Conservation (phyloP, 2,797 vertebrate genomes). For the Menidia menidia region DNA sequence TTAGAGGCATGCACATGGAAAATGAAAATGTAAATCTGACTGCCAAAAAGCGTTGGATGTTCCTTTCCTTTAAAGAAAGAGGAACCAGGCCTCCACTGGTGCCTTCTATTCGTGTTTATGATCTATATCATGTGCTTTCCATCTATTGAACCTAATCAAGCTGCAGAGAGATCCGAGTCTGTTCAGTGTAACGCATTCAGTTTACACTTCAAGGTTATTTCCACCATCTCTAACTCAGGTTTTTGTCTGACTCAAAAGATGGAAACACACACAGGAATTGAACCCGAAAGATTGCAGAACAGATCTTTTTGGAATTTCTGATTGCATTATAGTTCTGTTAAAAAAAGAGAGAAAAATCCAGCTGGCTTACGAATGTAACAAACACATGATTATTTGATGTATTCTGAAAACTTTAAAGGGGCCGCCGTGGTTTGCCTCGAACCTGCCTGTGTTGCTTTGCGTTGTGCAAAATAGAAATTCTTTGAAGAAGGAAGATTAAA, state of each 20-base stretch:
- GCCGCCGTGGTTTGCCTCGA: conserved; percentile 62
- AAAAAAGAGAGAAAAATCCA: conserved; percentile 55
- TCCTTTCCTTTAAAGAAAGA: conserved; percentile 48
- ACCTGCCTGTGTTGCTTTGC: conserved; percentile 66
- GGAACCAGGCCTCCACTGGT: conserved; percentile 58
- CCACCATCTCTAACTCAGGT: conserved; percentile 28
- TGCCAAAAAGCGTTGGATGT: conserved; percentile 50
- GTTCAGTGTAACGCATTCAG: conserved; percentile 65
- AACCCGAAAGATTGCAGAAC: conserved; percentile 46
- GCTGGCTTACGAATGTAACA: conserved; percentile 70
- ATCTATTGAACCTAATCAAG: conserved; percentile 79
- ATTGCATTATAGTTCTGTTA: conserved; percentile 65
- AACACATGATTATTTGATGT: conserved; percentile 65
- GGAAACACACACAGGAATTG: conserved; percentile 28
- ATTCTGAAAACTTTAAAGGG: too few species aligned
- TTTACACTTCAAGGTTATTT: conserved; percentile 67
- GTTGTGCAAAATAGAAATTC: conserved; percentile 58
- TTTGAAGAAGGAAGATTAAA: conserved; percentile 83
- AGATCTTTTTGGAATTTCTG: conserved; percentile 73
- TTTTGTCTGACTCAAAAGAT: conserved; percentile 44
- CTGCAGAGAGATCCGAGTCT: conserved; percentile 55
- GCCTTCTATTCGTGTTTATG: conserved; percentile 69
- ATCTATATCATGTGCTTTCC: conserved; percentile 72
- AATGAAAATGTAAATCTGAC: conserved; percentile 83
- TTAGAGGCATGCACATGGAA: conserved; percentile 72